phyloP scores from a whole-genome alignment of 2,113 vertebrate genomes.

The Pelusios castaneus region DNA sequence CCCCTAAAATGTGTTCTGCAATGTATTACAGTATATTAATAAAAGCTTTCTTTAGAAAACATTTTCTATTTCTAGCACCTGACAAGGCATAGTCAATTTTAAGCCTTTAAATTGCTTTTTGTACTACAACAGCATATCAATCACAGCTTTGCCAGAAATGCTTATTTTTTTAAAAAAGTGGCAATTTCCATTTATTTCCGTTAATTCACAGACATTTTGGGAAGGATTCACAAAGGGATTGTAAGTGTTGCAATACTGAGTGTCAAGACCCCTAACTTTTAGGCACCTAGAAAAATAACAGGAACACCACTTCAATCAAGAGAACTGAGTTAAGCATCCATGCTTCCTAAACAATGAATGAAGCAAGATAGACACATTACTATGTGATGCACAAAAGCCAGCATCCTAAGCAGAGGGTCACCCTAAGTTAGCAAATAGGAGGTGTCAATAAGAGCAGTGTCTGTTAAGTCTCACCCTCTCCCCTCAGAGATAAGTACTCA shows the following conservation, averaged over 20 bases:
- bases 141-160: background rate
- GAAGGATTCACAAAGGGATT: background rate
- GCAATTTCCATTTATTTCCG: background rate
- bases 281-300: background rate
- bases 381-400: background rate
- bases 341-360: background rate
- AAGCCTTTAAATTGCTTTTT: background rate
- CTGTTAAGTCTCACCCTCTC: background rate
- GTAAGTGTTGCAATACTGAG: background rate
- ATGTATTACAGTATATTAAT: background rate
- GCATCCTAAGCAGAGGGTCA: background rate
- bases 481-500: background rate
- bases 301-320: background rate
- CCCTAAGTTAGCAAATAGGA: background rate
- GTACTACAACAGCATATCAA: background rate
- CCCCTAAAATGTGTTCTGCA: background rate
- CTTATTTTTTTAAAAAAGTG: background rate
- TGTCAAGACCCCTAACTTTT: background rate
- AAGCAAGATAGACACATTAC: accelerated
- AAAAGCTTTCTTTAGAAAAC: background rate
- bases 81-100: background rate
- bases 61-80: background rate
- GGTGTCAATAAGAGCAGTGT: background rate
- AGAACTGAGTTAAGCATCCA: background rate
- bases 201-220: background rate